Evolutionary conservation across 2,113 vertebrate species (phyloP), one percentile per base, ranked within the genome.

Genomic region (Rhinopomastus cyanomelas): DNA sequence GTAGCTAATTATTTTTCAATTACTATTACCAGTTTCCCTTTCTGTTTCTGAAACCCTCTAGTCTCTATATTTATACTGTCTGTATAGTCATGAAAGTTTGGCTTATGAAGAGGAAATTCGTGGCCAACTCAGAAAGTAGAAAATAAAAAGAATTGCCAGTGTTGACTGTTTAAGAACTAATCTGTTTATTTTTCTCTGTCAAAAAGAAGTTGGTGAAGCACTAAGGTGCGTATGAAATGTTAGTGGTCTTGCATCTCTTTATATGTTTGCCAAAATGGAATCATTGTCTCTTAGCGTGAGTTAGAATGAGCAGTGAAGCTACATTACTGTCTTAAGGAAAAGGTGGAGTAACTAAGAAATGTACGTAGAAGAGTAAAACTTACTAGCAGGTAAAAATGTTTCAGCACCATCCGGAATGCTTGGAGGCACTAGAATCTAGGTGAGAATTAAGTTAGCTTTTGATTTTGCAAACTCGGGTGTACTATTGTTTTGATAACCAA

Each of bases 101-200:
- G 61, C 56, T 91, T 85, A 66, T 81, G 68, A 83, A 94, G 82
- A 56, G 73, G 77, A 85, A 95, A 80, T 59, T 88, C 57, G 34
- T 86, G 64, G 61, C 65, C 89, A 74, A 91, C 88, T 88, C 68
- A 78, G 61, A 93, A 93, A 57, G 36, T 84, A 93, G 81, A 86
- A 88, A 95, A 96, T 95, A 95, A 96, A n/a, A 95, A 53, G 61
- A 91, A 75, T 91, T 93, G 23, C 85, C 60, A 74, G 71, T 87
- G 87, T 82, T 91, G 59, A 87, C 71, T 85, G 42, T 72, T 80
- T 37, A 88, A 78, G 83, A 94, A 92, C 71, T 51, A 73, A 91
- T 96, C 49, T 94, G 57, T 91, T 95, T 14, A 64, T 88, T 93
- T 93, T 14, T 91, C 29, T 29, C 17, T 29, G 67, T 85, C 26